phyloP scores from a whole-genome alignment of 2,888 invertebrate genomes.

The Himalopsyche anomala region DNA sequence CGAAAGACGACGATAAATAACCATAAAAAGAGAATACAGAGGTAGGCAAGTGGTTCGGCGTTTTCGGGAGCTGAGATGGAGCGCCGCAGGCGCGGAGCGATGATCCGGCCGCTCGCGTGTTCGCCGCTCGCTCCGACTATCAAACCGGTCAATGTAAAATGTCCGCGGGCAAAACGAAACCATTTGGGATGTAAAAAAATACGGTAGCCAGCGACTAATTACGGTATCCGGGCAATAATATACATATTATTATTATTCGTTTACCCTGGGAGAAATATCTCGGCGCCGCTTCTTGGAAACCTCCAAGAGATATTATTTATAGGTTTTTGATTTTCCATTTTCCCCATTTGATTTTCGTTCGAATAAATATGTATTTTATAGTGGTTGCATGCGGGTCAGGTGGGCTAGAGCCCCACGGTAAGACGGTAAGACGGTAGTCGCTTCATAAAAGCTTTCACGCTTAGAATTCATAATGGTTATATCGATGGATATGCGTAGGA shows the following conservation, averaged over 20 bases:
- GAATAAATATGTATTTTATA: conserved; percentile 29
- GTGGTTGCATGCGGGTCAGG: conserved; percentile 19
- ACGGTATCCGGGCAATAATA: conserved; percentile 52
- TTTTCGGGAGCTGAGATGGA: conserved; percentile 33
- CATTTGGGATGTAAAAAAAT: conserved; percentile 59
- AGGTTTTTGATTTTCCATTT: too few relatives aligned
- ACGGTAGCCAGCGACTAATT: conserved; percentile 64
- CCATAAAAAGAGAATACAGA: conserved; percentile 20
- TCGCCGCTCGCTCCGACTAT: conserved; percentile 13
- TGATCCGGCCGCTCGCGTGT: conserved; percentile 24
- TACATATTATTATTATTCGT: conserved; percentile 56
- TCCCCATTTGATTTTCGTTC: conserved; percentile 23
- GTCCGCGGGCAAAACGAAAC: conserved; percentile 39
- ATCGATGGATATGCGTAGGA: too few relatives aligned
- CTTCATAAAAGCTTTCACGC: conserved; percentile 31
- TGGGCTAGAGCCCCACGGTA: neutral
- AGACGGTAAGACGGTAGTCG: conserved; percentile 7
- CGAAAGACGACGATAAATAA: neutral
- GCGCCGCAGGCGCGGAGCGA: conserved; percentile 19
- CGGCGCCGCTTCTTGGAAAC: conserved; percentile 24
- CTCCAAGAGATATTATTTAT: conserved; percentile 32
- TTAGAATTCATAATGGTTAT: conserved; percentile 1
- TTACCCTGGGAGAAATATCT: conserved; percentile 59
- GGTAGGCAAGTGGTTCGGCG: conserved; percentile 6
- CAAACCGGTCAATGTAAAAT: conserved; percentile 26